Conservation (phyloP, 2,888 invertebrate genomes). For the Rhaphigaster nebulosa region DNA sequence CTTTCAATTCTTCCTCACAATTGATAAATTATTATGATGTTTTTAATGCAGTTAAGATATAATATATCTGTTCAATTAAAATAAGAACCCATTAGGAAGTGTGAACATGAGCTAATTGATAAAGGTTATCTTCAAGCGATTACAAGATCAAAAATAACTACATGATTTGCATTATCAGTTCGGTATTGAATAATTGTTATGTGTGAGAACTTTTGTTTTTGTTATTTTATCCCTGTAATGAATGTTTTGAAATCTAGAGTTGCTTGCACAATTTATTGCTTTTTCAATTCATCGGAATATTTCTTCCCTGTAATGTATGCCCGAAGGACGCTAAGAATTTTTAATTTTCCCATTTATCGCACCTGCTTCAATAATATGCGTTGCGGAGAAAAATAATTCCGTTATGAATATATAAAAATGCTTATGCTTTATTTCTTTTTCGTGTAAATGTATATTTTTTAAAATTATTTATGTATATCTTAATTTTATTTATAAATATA, state of each 20-base stretch:
- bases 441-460: not conserved
- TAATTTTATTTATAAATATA: not conserved
- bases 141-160: constrained; percentile 31
- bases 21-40: not conserved
- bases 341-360: not conserved
- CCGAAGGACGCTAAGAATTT: not conserved
- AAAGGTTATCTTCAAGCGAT: constrained; percentile 28
- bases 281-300: not conserved
- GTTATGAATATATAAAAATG: not conserved
- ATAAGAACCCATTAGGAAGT: constrained; percentile 18
- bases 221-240: not conserved
- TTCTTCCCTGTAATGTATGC: not conserved
- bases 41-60: not conserved
- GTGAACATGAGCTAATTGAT: constrained; percentile 34
- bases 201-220: not conserved
- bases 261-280: not conserved
- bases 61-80: constrained; percentile 25
- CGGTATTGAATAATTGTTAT: not conserved
- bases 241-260: not conserved
- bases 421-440: not conserved
- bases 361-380: not conserved
- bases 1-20: not conserved
- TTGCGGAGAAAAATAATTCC: not conserved
- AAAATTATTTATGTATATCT: not conserved
- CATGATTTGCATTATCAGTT: not conserved